Conservation (phyloP, 2,797 vertebrate species). For the Siniperca scherzeri region DNA sequence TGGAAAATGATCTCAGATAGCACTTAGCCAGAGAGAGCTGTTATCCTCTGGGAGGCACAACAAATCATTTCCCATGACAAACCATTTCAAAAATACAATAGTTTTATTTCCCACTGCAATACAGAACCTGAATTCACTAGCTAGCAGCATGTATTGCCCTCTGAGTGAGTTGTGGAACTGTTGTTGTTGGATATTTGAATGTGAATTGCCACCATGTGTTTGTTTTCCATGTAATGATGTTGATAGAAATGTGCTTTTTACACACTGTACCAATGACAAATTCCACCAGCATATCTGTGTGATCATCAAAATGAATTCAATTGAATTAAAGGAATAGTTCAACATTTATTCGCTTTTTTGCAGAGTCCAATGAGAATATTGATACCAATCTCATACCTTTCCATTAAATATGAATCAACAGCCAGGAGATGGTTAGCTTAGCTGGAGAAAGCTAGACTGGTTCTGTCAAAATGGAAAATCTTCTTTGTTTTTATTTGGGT, state of each 20-base stretch:
- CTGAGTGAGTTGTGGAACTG: conserved; percentile 14
- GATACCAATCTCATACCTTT: not conserved
- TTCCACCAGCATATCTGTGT: not conserved
- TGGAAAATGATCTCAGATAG: not conserved
- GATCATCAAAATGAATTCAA: not conserved
- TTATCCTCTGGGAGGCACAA: conserved; percentile 12
- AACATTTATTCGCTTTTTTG: not conserved
- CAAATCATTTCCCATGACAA: conserved; percentile 29
- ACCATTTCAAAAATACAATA: conserved; percentile 6
- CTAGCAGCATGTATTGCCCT: conserved; percentile 2
- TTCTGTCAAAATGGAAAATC: not conserved
- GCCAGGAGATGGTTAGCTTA: not conserved
- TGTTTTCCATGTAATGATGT: not conserved
- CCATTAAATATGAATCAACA: not conserved
- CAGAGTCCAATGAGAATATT: not conserved
- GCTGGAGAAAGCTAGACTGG: not conserved
- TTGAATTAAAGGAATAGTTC: not conserved
- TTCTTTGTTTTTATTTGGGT: not conserved
- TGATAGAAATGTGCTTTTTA: not conserved
- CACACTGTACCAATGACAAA: too few relatives aligned
- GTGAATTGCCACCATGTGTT: not conserved
- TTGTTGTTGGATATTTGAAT: conserved; percentile 7
- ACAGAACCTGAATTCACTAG: not conserved
- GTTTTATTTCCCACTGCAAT: not conserved
- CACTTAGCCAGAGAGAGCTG: not conserved